A percentile compares a stretch with the other conserved stretches of the same genome.
Evolutionary conservation across 2,797 vertebrate genomes (phyloP).

Genomic region (Alfaro cultratus): DNA sequence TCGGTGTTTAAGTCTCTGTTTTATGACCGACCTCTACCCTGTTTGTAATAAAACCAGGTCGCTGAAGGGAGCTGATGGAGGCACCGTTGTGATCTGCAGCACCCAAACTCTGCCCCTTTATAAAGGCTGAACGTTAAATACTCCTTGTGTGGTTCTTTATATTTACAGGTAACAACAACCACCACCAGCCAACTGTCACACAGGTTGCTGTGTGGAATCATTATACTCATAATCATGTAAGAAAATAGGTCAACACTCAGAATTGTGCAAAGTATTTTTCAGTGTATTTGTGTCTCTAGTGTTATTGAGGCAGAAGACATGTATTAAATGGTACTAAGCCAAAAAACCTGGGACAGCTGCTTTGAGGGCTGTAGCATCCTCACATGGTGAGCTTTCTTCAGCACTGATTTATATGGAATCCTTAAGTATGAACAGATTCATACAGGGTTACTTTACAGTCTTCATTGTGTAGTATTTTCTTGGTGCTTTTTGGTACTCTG

Average conservation of each 20-base stretch:
- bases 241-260: not conserved
- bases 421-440: not conserved
- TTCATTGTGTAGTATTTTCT: not conserved
- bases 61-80: too few species aligned
- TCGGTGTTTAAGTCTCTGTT: too few species aligned
- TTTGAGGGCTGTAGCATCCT: not conserved
- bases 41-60: too few species aligned
- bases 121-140: too few species aligned
- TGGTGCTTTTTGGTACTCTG: too few species aligned
- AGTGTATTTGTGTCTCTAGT: too few species aligned
- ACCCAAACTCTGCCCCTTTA: too few species aligned
- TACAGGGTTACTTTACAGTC: not conserved
- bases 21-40: too few species aligned
- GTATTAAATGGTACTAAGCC: not conserved
- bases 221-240: not conserved
- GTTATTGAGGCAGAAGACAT: not conserved
- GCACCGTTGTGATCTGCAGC: too few species aligned
- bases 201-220: not conserved
- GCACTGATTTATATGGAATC: not conserved
- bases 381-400: not conserved
- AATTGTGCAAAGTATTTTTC: too few species aligned
- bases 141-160: too few species aligned
- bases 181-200: not conserved
- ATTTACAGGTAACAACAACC: too few species aligned
- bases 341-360: not conserved